Evolutionary conservation across 2,113 vertebrate species (phyloP), one percentile per base, ranked within the genome.

Genomic region (Thalassoma bifasciatum): DNA sequence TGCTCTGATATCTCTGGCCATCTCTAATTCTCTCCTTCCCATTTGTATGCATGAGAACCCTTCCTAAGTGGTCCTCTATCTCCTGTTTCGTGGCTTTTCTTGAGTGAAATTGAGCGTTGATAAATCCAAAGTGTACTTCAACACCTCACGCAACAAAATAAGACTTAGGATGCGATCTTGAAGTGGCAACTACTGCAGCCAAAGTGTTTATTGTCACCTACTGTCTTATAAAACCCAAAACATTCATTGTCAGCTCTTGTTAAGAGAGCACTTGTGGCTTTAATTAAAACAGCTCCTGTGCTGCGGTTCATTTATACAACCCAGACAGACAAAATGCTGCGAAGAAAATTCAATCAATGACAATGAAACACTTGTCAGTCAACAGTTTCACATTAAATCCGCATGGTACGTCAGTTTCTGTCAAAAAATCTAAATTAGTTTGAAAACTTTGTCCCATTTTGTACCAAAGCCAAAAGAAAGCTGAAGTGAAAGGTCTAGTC

Each of bases 21-120:
- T 60, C 17, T 26, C 8, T 26, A 40, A 70, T 82, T 79, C 24
- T 53, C 22, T 13, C 66, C 44, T 61, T 63, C 57, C 2, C 47
- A 7, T 84, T 71, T 67, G 61, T 71, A 57, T 49, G 50, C 24
- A 44, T 60, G 34, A 58, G 49, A 23, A 61, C 19, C 36, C 42
- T 56, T 66, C 9, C 59, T 59, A 24, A 63, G 46, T 63, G 54
- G 14, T 30, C 58, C 38, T 75, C 40, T 34, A 14, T 50, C 66
- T 60, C 17, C 46, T 67, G 51, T 52, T 54, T 66, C 47, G 52
- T 26, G 11, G 65, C 34, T 49, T 59, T 42, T 59, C 19, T 22
- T 26, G 17, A 50, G 47, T 0, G 2, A n/a, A 50, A 56, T 11
- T 6, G 17, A 74, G 16, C 38, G 16, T 54, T 50, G 12, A 57